Base-by-base conservation (phyloP, 2,888 invertebrate species). In the Drosophila testacea region DNA sequence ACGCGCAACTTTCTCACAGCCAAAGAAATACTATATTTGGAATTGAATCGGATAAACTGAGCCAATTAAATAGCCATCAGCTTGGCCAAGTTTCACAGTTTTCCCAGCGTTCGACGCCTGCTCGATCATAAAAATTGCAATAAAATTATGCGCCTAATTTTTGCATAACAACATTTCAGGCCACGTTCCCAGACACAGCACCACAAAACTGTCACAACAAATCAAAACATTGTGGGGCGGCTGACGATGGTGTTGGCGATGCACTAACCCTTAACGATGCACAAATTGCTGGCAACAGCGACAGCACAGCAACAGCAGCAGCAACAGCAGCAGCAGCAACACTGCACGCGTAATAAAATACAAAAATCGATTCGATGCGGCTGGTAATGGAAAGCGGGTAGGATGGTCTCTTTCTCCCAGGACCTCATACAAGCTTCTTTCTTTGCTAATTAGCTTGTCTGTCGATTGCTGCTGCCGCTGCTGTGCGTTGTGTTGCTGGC, bases 121-220 rank as follows among this genome's bases (percentile, higher is more conserved):
- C 65, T 84, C 75, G 85, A 83, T 81, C 90, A 90, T 90, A 87
- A 89, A 91, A 91, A 91, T 88, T 81, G 91, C 91, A 91, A 92
- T 92, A 91, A 91, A 91, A 91, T 92, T 79, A 87, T 88, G 81
- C 90, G 92, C 89, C 74, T 80, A 79, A 90, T 91, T 91, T 91
- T 91, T 91, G 92, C 92, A 92, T 91, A 91, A 91, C 90, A 91
- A 85, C 90, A 90, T 91, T 91, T 81, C 28, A 16, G 62, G 50
- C 63, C 64, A 68, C 55, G 65, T 61, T 65, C 47, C 69, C 73
- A 71, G 62, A 30, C 22, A 42, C 16, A 62, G 81, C 87, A 13
- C 13, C 78, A 41, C 68, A 87, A 77, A 89, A 77, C 81, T 92
- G 92, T 92, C 92, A 92, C 91, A 92, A 92, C 92, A 92, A 92